phyloP scores from a whole-genome alignment of 2,113 vertebrate species.

The Cricetomys ansorgei region DNA sequence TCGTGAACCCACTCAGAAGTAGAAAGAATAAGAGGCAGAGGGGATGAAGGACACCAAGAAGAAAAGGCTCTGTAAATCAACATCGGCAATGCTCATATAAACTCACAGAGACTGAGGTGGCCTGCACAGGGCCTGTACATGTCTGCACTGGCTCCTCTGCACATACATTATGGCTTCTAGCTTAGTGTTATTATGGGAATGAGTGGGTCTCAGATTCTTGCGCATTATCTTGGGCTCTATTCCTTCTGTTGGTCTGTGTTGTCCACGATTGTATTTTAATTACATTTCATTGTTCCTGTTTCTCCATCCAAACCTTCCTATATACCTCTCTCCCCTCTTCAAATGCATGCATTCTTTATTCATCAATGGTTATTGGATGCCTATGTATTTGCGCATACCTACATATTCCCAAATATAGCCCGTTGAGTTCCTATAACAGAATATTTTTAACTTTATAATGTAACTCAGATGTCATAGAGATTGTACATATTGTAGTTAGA shows the following conservation, averaged over 20 bases:
- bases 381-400: background rate
- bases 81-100: background rate
- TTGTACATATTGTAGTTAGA: conserved; percentile 43
- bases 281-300: background rate
- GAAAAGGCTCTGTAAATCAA: background rate
- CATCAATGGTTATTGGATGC: background rate
- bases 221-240: background rate
- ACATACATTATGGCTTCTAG: too few species aligned
- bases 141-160: background rate
- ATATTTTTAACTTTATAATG: conserved; percentile 52
- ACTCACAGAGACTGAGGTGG: background rate
- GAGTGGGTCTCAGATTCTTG: background rate
- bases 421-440: conserved; percentile 30
- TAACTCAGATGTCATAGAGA: conserved; percentile 51
- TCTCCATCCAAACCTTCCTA: background rate
- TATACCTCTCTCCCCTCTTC: background rate
- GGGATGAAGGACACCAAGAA: background rate
- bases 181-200: background rate
- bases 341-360: background rate
- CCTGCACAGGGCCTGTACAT: background rate
- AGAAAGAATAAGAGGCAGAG: background rate
- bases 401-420: background rate
- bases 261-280: background rate
- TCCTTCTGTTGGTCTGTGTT: background rate
- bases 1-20: background rate